Percentiles rank a stretch among this genome's conserved stretches.
Conservation (phyloP, 2,888 invertebrate species). For the Altica lythri region DNA sequence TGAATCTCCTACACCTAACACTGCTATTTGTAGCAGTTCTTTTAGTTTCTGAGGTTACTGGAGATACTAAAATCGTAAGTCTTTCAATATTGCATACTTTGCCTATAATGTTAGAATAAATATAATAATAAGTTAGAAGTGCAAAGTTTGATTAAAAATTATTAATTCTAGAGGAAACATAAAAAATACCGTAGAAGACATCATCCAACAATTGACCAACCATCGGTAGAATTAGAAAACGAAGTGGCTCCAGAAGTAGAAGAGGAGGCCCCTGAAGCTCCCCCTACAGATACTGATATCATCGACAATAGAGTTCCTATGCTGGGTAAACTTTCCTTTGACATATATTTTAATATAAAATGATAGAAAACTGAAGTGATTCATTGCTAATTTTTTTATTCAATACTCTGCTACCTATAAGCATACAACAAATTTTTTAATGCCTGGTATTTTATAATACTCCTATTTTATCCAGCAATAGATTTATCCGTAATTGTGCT, state of each 20-base stretch:
- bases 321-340: constrained; percentile 39
- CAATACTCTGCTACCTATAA: no score
- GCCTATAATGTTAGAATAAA: background rate
- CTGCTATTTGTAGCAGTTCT: constrained; percentile 40
- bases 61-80: constrained; percentile 51
- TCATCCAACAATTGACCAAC: constrained; percentile 35
- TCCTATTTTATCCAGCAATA: background rate
- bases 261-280: constrained; percentile 27
- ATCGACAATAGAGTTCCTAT: constrained; percentile 49
- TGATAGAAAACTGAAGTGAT: background rate
- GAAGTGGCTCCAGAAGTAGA: constrained; percentile 34
- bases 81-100: background rate
- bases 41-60: constrained; percentile 42
- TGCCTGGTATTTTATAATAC: background rate
- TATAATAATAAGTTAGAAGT: background rate
- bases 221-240: no score
- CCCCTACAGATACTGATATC: constrained; percentile 40
- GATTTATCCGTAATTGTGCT: background rate
- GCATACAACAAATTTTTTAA: no score
- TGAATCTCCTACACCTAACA: constrained; percentile 47
- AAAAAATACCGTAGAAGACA: constrained; percentile 51
- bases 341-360: constrained; percentile 4
- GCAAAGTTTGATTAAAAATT: constrained; percentile 22
- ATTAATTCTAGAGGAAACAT: constrained; percentile 52
- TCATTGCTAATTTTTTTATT: background rate